phyloP scores from a whole-genome alignment of 1,140 invertebrate genomes.

The Ceratoteleas bidentatus region DNA sequence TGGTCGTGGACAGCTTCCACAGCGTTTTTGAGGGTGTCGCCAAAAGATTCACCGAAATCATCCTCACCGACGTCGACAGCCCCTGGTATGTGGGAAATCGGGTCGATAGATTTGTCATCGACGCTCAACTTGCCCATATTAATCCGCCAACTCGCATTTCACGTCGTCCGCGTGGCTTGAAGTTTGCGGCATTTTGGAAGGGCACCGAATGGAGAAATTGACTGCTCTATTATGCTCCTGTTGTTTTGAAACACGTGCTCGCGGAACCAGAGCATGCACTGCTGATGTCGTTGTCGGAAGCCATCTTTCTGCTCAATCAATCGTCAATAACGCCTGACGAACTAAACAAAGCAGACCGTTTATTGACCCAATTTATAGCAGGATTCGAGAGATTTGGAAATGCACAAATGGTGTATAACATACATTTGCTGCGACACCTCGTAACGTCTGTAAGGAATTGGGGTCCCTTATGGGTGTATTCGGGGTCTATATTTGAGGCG shows the following conservation, averaged over 20 bases:
- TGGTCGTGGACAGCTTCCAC: background rate
- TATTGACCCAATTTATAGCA: background rate
- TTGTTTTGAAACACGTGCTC: background rate
- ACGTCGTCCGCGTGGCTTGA: background rate
- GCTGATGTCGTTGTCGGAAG: background rate
- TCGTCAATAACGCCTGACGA: background rate
- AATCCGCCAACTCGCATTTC: background rate
- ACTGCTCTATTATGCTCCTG: background rate
- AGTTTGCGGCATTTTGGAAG: background rate
- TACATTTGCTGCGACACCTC: background rate
- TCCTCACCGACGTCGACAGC: background rate
- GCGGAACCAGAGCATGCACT: background rate
- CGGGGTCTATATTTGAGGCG: background rate
- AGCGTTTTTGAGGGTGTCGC: background rate
- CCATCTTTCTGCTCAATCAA: background rate
- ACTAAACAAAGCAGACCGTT: background rate
- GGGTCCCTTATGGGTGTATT: background rate
- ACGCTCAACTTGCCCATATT: background rate
- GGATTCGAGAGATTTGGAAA: background rate
- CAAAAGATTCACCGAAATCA: background rate
- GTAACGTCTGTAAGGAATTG: background rate
- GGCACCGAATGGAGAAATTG: slow-evolving; percentile 1
- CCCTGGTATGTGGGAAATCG: background rate
- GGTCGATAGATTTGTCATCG: background rate
- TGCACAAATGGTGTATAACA: background rate